These are phyloP conservation scores for Deladenus siricidicola DNA, from an alignment of 2,888 invertebrate species.

Conservation along the genomic window DNA sequence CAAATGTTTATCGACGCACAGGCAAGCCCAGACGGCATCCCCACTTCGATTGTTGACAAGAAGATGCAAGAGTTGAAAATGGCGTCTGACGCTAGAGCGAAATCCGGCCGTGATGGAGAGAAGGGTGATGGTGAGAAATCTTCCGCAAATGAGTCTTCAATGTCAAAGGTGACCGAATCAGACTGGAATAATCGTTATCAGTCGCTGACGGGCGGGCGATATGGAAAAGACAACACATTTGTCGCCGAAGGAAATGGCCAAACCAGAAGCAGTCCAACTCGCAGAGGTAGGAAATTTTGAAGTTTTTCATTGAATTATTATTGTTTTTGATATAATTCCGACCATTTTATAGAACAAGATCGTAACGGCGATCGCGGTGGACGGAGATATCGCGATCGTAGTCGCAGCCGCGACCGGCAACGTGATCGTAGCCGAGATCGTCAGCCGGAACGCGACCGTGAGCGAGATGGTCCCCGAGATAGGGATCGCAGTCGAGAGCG, in stretches of 20 bases:
- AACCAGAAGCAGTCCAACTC: no score
- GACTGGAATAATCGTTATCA: slow-evolving; percentile 36
- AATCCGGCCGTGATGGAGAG: not conserved
- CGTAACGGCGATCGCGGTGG: slow-evolving; percentile 14
- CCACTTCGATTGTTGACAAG: slow-evolving; percentile 28
- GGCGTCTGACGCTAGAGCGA: not conserved
- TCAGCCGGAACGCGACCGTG: not conserved
- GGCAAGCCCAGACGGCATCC: slow-evolving; percentile 83
- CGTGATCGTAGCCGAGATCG: slow-evolving; percentile 6
- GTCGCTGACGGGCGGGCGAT: slow-evolving; percentile 30
- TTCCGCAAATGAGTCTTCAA: not conserved
- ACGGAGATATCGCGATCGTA: slow-evolving; percentile 5
- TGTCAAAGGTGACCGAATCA: slow-evolving; percentile 18
- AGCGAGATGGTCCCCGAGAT: not conserved
- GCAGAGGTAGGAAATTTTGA: not conserved
- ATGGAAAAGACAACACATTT: slow-evolving; percentile 27
- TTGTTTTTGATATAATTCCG: not conserved
- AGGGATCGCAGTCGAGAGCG: not conserved
- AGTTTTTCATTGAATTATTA: not conserved
- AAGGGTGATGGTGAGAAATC: not conserved
- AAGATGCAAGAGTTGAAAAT: slow-evolving; percentile 90
- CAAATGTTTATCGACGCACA: slow-evolving; percentile 85
- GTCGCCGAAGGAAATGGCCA: no score
- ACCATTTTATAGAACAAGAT: no score
- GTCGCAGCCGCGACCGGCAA: slow-evolving; percentile 7